Evolutionary conservation across 2,113 vertebrate species (phyloP), one percentile per base, ranked within the genome.

Genomic region (Nematolebias whitei): DNA sequence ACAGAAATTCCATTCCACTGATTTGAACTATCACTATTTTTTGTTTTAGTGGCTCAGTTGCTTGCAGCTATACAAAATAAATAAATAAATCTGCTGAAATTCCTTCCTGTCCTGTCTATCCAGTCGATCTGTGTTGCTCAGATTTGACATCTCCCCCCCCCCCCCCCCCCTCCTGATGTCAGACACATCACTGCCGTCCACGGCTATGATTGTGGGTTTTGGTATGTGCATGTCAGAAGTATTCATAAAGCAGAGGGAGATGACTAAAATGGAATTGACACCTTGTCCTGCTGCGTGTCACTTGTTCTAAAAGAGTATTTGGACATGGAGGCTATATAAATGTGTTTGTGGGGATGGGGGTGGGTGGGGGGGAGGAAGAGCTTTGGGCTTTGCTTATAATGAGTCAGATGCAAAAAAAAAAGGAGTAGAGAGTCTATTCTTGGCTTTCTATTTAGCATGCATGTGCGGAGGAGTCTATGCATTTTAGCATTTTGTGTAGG

Each of bases 251-350:
- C 8, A 14, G 60, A 67, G 24, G 78, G 35, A 66, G 76, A 78
- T 4, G 38, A 48, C 72, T 48, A 49, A 77, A 80, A 79, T 68
- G 72, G 74, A 82, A 76, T 54, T 75, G 77, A 78, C 86, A 85
- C 75, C 68, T 76, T 78, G 52, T 70, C 63, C 72, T 82, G 84
- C 78, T 76, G 51, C 12, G 71, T 82, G 79, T 82, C 80, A 76
- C 68, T 70, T 24, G 50, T 56, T 83, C 79, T 81, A n/a, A 78
- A 74, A 66, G 60, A 69, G 53, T 29, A 20, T 84, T 74, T 63
- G 51, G 63, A 53, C 63, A 57, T 63, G 47, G 54, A 65, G 54
- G 76, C 70, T 71, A 54, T 64, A 23, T 58, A 68, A 59, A 69
- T 5, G 5, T 38, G 54, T 78, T 81, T 71, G n/a, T n/a, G n/a